phyloP scores from a whole-genome alignment of 2,113 vertebrate species.

The Tetrax tetrax region DNA sequence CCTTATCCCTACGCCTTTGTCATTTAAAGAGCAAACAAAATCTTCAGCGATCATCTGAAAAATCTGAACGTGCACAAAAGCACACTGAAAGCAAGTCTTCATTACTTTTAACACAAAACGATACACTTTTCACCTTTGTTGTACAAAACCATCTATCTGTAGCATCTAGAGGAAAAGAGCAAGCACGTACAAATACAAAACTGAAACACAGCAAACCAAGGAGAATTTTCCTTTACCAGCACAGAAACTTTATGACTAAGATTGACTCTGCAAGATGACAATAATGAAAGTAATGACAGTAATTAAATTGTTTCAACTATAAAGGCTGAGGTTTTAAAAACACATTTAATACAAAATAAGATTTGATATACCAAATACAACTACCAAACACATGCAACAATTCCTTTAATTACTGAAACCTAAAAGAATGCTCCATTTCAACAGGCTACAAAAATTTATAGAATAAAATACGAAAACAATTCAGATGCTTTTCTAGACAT shows the following conservation, averaged over 20 bases:
- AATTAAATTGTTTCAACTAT: not conserved
- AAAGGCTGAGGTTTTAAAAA: not conserved
- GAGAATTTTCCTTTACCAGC: not conserved
- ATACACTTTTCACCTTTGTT: not conserved
- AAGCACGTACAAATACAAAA: not conserved
- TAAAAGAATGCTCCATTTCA: not conserved
- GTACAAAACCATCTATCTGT: not conserved
- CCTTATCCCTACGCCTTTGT: not conserved
- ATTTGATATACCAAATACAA: not conserved
- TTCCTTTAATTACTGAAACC: not conserved
- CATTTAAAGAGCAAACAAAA: constrained; percentile 16
- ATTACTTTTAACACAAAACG: not conserved
- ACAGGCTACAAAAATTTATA: not conserved
- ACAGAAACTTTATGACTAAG: not conserved
- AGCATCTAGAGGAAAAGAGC: not conserved
- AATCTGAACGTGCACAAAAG: not conserved
- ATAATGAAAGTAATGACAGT: not conserved
- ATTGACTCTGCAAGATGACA: not conserved
- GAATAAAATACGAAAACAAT: constrained; percentile 1
- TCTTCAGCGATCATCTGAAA: not conserved
- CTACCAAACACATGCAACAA: not conserved
- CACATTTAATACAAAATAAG: not conserved
- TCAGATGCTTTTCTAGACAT: constrained; percentile 22
- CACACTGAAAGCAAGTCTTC: not conserved
- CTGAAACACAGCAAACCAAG: not conserved